Percentiles rank a stretch among this genome's conserved stretches.
These are phyloP conservation scores for Tanypteryx hageni DNA, from an alignment of 2,888 invertebrate genomes.

Conservation along the genomic window DNA sequence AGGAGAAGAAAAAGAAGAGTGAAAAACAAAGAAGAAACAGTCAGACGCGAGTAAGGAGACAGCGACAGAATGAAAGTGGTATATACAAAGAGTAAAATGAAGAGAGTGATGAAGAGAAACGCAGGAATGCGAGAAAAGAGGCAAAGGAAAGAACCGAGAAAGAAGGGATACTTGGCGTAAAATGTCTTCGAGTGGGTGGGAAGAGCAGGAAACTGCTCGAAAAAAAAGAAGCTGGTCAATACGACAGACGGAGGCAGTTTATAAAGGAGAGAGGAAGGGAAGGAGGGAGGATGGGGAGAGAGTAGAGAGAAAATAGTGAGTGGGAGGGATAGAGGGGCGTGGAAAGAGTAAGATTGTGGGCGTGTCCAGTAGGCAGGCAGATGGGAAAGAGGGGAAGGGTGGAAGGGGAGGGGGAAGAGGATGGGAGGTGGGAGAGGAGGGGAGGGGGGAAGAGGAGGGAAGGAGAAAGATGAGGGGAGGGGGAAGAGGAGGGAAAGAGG, in stretches of 20 bases:
- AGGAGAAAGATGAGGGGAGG: not conserved
- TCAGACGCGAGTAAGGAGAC: not conserved
- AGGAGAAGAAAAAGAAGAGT: not conserved
- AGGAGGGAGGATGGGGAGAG: not conserved
- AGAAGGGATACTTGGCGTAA: not conserved
- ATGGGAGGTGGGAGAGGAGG: not conserved
- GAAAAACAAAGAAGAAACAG: not conserved
- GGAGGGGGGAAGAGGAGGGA: not conserved
- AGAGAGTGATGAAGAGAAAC: not conserved
- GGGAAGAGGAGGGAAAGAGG: no score
- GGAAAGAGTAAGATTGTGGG: not conserved
- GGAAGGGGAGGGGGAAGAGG: not conserved
- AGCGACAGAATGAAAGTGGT: not conserved
- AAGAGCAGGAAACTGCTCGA: not conserved
- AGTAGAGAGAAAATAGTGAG: not conserved
- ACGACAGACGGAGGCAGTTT: conserved; percentile 12
- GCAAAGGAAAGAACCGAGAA: not conserved
- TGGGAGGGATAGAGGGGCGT: not conserved
- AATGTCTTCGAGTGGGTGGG: not conserved
- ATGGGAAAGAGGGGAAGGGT: not conserved
- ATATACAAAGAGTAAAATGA: not conserved
- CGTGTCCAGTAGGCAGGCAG: not conserved
- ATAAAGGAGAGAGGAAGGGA: not conserved
- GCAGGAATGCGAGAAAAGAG: not conserved
- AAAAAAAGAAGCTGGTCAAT: conserved; percentile 1